Evolutionary conservation across 2,797 vertebrate species (phyloP).

Genomic region (Aphelocoma californica): DNA sequence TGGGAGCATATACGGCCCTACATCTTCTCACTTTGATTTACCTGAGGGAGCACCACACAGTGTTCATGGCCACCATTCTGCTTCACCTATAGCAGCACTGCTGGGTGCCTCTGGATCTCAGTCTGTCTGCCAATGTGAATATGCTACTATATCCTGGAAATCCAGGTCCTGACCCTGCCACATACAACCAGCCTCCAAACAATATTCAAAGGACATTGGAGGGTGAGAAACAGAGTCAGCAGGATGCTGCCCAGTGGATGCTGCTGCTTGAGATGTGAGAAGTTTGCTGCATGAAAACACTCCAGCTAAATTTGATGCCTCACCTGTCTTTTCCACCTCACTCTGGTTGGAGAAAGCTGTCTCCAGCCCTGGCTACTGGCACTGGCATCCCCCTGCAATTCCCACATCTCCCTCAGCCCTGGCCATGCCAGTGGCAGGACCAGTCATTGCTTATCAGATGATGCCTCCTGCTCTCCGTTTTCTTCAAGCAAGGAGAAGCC

Average conservation of each 20-base stretch:
- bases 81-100: not conserved
- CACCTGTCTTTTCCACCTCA: not conserved
- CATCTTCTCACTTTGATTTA: conserved; percentile 25
- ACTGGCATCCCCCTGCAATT: not conserved
- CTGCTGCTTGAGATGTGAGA: not conserved
- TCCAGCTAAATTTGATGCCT: not conserved
- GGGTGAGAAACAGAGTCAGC: not conserved
- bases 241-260: not conserved
- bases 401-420: not conserved
- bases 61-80: not conserved
- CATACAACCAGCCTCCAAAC: not conserved
- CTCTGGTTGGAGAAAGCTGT: not conserved
- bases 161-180: not conserved
- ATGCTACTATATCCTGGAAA: not conserved
- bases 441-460: not conserved
- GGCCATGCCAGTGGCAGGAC: not conserved
- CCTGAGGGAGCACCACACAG: not conserved
- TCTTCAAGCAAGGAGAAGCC: not conserved
- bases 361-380: not conserved
- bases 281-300: not conserved
- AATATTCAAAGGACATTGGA: not conserved
- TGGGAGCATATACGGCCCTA: not conserved
- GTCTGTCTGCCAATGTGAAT: not conserved
- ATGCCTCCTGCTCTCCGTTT: accelerated
- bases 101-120: not conserved